Conservation (phyloP, 2,888 invertebrate genomes). For the Cataglyphis altisquamis region DNA sequence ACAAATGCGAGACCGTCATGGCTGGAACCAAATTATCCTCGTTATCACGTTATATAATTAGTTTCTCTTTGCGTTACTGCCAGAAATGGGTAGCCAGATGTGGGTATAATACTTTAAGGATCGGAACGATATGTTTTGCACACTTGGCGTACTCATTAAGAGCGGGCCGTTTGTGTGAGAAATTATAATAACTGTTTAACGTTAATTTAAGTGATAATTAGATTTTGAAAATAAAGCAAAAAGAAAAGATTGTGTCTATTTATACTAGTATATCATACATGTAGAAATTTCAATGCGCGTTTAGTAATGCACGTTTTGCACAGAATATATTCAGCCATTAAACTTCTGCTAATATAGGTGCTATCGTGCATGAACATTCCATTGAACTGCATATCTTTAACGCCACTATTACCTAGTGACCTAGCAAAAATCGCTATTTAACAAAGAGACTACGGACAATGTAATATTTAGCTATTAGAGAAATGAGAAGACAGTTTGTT, state of each 20-base stretch:
- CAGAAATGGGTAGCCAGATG: conserved; percentile 29
- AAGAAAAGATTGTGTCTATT: neutral
- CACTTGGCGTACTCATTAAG: conserved; percentile 12
- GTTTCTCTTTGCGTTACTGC: conserved; percentile 39
- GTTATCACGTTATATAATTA: conserved; percentile 76
- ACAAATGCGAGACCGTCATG: conserved; percentile 68
- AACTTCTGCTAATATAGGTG: conserved; percentile 15
- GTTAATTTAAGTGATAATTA: neutral
- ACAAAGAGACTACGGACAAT: neutral
- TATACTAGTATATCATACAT: neutral
- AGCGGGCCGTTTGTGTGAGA: conserved; percentile 6
- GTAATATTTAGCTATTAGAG: conserved; percentile 21
- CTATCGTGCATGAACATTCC: neutral
- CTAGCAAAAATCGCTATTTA: neutral
- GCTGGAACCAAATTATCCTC: conserved; percentile 70
- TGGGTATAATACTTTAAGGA: conserved; percentile 7
- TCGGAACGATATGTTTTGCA: neutral
- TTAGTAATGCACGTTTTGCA: neutral
- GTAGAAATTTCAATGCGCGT: neutral
- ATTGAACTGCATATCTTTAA: conserved; percentile 3
- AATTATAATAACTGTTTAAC: neutral
- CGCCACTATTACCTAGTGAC: neutral
- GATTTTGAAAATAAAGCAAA: neutral
- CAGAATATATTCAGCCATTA: conserved; percentile 4
- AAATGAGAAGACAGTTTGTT: neutral